Evolutionary conservation across 2,888 invertebrate genomes (phyloP).

Genomic region (Diachrysia chrysitis): DNA sequence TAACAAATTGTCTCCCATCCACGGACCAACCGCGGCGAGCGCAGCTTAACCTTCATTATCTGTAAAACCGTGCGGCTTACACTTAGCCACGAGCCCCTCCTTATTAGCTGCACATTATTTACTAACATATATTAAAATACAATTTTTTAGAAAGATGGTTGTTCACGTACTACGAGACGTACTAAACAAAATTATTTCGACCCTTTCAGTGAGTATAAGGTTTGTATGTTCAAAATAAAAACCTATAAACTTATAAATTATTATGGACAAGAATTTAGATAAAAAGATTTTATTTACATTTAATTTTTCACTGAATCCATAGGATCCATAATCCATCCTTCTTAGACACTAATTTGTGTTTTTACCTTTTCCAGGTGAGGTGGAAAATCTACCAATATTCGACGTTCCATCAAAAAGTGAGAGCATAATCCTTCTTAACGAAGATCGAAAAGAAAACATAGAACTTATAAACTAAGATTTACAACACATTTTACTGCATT

Average conservation of each 20-base stretch:
- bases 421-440: slow-evolving; percentile 79
- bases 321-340: no score
- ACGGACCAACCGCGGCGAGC: no score
- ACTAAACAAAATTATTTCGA: slow-evolving; percentile 26
- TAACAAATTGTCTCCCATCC: no score
- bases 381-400: slow-evolving; percentile 81
- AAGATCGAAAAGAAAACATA: slow-evolving; percentile 70
- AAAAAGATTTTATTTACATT: no score
- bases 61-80: no score
- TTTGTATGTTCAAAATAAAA: background rate
- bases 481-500: slow-evolving; percentile 19
- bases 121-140: slow-evolving; percentile 23
- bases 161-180: slow-evolving; percentile 25
- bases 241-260: background rate
- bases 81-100: no score
- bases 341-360: background rate
- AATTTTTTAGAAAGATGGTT: slow-evolving; percentile 51
- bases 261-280: no score
- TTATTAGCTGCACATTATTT: background rate
- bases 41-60: no score
- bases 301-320: no score
- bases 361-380: slow-evolving; percentile 78
- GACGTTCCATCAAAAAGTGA: slow-evolving; percentile 80
- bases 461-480: slow-evolving; percentile 13
- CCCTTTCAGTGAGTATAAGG: slow-evolving; percentile 27